These are phyloP conservation scores for Gulo gulo DNA, from an alignment of 2,113 vertebrate species.

Conservation along the genomic window DNA sequence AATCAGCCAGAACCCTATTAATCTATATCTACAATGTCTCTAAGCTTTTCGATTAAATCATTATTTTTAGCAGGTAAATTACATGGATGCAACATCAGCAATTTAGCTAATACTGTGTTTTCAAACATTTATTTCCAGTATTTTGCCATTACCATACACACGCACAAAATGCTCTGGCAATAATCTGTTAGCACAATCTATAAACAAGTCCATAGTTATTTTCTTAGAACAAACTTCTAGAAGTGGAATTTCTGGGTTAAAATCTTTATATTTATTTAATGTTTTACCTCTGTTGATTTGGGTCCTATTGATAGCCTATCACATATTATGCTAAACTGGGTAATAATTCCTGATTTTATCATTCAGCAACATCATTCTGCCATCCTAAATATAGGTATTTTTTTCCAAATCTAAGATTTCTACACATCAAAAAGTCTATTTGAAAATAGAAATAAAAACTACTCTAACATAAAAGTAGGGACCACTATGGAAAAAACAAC, in stretches of 20 bases:
- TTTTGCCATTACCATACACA: background rate
- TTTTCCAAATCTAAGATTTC: slow-evolving; percentile 1
- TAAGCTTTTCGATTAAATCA: background rate
- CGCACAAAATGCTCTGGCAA: background rate
- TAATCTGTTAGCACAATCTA: background rate
- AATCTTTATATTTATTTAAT: background rate
- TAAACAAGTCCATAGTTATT: background rate
- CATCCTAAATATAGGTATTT: background rate
- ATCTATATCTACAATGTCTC: background rate
- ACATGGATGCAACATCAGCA: background rate
- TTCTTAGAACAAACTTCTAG: background rate
- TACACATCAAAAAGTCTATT: background rate
- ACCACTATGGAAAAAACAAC: background rate
- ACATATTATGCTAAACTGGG: background rate
- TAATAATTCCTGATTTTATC: background rate
- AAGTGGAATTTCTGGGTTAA: background rate
- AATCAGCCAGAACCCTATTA: background rate
- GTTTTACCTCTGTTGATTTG: background rate
- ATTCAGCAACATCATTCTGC: background rate
- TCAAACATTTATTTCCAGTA: background rate
- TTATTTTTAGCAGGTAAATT: background rate
- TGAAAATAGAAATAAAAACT: background rate
- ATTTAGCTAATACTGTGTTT: background rate
- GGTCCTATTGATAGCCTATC: background rate
- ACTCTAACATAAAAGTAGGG: background rate